A percentile compares a stretch with the other conserved stretches of the same genome.
Evolutionary conservation across 2,797 vertebrate species (phyloP).

Genomic region (Chanos chanos): DNA sequence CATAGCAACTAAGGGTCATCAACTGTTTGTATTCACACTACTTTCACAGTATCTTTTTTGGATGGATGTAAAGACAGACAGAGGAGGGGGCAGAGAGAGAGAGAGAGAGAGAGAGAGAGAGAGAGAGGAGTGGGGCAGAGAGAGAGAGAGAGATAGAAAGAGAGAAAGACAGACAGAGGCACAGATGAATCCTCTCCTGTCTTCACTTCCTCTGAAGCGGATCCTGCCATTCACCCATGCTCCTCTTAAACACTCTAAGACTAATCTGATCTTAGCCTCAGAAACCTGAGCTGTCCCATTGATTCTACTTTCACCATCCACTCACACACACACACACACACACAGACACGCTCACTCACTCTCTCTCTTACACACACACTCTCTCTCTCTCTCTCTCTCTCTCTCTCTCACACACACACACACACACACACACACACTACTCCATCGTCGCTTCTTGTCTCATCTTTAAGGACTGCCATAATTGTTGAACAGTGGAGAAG

Average conservation of each 20-base stretch:
- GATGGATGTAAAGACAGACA: too few species aligned
- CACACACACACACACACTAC: too few species aligned
- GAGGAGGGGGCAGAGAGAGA: constrained; percentile 2
- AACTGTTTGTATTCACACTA: too few species aligned
- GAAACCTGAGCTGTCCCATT: constrained; percentile 71
- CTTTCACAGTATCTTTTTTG: too few species aligned
- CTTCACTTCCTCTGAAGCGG: constrained; percentile 22
- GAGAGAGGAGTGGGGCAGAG: not conserved
- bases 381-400: constrained; percentile 11
- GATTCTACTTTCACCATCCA: constrained; percentile 59
- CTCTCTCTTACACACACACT: constrained; percentile 51
- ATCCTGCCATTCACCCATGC: constrained; percentile 18
- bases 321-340: constrained; percentile 58
- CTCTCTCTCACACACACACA: constrained; percentile 28
- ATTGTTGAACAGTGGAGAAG: too few species aligned
- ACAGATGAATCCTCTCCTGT: constrained; percentile 10
- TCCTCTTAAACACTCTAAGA: constrained; percentile 23
- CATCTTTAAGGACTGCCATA: too few species aligned
- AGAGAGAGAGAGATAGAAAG: not conserved
- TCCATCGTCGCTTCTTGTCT: too few species aligned
- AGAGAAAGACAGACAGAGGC: constrained; percentile 21
- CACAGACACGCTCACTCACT: constrained; percentile 63
- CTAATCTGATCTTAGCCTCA: constrained; percentile 44
- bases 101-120: constrained; percentile 2
- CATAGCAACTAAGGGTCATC: too few species aligned